Conservation (phyloP, 1,140 invertebrate species). For the Drosophila subpulchrella region DNA sequence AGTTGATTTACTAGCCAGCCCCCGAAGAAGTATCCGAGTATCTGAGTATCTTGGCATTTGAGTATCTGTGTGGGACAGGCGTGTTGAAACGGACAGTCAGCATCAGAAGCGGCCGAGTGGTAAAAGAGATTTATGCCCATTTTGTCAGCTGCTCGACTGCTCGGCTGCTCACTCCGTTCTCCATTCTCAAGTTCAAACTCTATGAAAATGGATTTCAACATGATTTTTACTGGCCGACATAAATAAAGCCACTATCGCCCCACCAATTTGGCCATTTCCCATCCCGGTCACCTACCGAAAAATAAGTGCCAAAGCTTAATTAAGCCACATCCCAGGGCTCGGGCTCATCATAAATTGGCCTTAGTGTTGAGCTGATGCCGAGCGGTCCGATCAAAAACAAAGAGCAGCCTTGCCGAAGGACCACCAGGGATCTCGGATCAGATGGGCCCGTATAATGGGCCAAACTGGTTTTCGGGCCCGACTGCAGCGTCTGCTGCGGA, state of each 20-base stretch:
- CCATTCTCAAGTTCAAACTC: slow-evolving; percentile 51
- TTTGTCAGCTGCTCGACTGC: slow-evolving; percentile 67
- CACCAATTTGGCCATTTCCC: slow-evolving; percentile 5
- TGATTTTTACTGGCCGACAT: slow-evolving; percentile 63
- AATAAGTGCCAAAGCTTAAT: slow-evolving; percentile 79
- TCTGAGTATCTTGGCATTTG: slow-evolving; percentile 23
- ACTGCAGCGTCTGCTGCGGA: slow-evolving; percentile 52
- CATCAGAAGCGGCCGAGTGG: slow-evolving; percentile 65
- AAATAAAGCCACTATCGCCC: slow-evolving; percentile 52
- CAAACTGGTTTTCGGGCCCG: slow-evolving; percentile 58
- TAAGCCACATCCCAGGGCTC: slow-evolving; percentile 61
- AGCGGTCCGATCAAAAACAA: slow-evolving; percentile 72
- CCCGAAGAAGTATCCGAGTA: slow-evolving; percentile 45
- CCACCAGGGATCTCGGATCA: slow-evolving; percentile 61
- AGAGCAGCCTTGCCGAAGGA: slow-evolving; percentile 67
- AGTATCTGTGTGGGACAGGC: slow-evolving; percentile 67
- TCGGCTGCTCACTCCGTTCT: slow-evolving; percentile 28
- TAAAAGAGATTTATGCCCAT: slow-evolving; percentile 81
- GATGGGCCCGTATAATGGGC: slow-evolving; percentile 60
- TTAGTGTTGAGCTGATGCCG: slow-evolving; percentile 55
- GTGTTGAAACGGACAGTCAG: slow-evolving; percentile 80
- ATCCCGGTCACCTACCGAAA: slow-evolving; percentile 31
- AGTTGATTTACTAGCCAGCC: slow-evolving; percentile 79
- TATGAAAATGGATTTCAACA: slow-evolving; percentile 65
- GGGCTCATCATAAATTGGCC: slow-evolving; percentile 74